These are phyloP conservation scores for Drosophila lutescens DNA, from an alignment of 2,888 invertebrate genomes.

Conservation along the genomic window DNA sequence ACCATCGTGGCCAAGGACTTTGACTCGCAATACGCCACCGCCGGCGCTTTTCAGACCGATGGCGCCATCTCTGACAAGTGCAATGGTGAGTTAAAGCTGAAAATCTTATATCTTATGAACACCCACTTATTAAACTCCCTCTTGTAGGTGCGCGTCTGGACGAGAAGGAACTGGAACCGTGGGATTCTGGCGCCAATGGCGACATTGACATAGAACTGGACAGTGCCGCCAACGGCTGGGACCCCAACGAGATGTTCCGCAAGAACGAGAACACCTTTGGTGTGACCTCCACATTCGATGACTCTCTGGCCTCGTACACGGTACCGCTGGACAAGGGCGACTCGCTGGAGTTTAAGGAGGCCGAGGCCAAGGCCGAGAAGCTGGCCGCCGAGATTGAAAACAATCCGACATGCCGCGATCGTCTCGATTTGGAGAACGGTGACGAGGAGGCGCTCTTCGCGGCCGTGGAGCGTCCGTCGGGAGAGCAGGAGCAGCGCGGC, in stretches of 20 bases:
- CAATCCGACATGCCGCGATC: constrained; percentile 91
- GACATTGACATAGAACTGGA: constrained; percentile 89
- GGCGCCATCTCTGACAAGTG: constrained; percentile 92
- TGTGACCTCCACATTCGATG: constrained; percentile 96
- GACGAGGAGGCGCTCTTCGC: constrained; percentile 95
- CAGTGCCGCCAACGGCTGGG: constrained; percentile 96
- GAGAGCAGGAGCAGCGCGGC: constrained; percentile 66
- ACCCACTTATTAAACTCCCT: too few relatives aligned
- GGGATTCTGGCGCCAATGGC: constrained; percentile 89
- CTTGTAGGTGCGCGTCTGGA: constrained; percentile 80
- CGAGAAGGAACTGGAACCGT: constrained; percentile 93
- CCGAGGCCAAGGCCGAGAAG: constrained; percentile 90
- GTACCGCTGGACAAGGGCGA: constrained; percentile 93
- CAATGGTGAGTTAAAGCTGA: constrained; percentile 87
- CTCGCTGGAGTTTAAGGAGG: constrained; percentile 91
- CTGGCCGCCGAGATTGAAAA: constrained; percentile 97
- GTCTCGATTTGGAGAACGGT: constrained; percentile 95
- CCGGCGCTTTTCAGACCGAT: constrained; percentile 95
- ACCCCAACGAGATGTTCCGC: constrained; percentile 97
- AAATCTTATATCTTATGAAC: not conserved
- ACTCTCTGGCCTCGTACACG: constrained; percentile 96
- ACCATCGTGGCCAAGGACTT: constrained; percentile 92
- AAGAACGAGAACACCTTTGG: constrained; percentile 96
- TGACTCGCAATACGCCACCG: constrained; percentile 94
- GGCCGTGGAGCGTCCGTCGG: constrained; percentile 89